phyloP scores from a whole-genome alignment of 2,888 invertebrate genomes.

The Epinotia ramella region DNA sequence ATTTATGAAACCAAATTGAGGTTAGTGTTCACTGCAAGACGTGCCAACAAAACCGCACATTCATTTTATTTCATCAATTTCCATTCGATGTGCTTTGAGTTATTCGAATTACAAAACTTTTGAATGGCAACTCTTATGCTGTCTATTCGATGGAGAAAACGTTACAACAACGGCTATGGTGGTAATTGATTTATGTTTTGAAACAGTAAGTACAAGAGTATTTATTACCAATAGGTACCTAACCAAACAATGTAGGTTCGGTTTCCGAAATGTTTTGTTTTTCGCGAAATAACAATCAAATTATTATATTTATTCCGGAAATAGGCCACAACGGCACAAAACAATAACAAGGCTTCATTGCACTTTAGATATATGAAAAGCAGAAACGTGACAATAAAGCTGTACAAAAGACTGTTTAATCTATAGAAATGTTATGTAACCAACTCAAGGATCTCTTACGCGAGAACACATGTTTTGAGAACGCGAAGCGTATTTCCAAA shows the following conservation, averaged over 20 bases:
- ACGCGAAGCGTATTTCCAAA: conserved; percentile 36
- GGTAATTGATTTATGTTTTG: conserved; percentile 35
- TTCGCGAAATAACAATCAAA: neutral
- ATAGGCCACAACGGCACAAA: neutral
- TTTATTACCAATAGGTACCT: neutral
- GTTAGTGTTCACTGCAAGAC: conserved; percentile 24
- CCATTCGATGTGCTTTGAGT: conserved; percentile 39
- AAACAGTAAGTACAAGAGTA: conserved; percentile 12
- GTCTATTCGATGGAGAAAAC: conserved; percentile 15
- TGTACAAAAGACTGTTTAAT: no score
- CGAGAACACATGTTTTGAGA: conserved; percentile 45
- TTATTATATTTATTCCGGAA: no score
- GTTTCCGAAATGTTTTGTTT: neutral
- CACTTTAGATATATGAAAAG: neutral
- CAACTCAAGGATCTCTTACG: conserved; percentile 13
- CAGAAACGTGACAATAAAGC: no score
- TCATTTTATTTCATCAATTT: conserved; percentile 32
- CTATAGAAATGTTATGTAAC: neutral
- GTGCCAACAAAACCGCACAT: conserved; percentile 37
- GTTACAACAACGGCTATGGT: conserved; percentile 32
- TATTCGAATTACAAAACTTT: conserved; percentile 40
- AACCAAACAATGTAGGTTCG: neutral
- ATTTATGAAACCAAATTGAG: conserved; percentile 15
- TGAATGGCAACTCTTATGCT: conserved; percentile 19
- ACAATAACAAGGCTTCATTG: neutral